phyloP scores from a whole-genome alignment of 92 coral and sea anemone species.

The Epizoanthus scotinus region DNA sequence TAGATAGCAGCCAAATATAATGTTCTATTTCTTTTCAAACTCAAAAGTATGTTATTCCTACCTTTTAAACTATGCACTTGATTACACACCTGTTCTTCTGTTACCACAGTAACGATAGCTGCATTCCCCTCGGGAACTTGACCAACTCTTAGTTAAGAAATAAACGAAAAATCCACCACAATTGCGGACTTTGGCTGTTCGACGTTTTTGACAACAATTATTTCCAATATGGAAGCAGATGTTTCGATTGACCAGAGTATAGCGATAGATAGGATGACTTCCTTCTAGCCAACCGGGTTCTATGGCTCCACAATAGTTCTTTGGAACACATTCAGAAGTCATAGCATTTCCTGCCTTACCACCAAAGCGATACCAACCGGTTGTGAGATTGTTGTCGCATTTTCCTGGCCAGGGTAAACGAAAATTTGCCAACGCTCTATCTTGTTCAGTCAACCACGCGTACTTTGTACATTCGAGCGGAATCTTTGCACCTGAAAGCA shows the following conservation, averaged over 20 bases:
- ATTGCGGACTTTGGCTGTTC: background rate
- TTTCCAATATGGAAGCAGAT: background rate
- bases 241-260: background rate
- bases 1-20: no score
- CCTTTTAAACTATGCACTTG: no score
- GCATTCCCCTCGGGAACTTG: background rate
- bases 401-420: background rate
- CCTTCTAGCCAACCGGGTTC: slow-evolving; percentile 18
- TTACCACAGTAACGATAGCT: slow-evolving; percentile 18
- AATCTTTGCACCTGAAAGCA: background rate
- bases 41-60: no score
- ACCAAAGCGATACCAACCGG: slow-evolving; percentile 14
- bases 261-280: background rate
- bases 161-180: slow-evolving; percentile 5
- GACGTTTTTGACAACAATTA: background rate
- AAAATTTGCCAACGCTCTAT: background rate
- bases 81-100: no score
- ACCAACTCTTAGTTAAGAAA: background rate
- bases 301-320: background rate
- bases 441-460: background rate
- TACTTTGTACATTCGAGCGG: background rate
- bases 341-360: background rate
- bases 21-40: no score
- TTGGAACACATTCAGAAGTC: slow-evolving; percentile 7
- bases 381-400: slow-evolving; percentile 1